Evolutionary conservation across 1,140 invertebrate genomes (phyloP), one percentile per base, ranked within the genome.

Genomic region (Ceratina australensis): DNA sequence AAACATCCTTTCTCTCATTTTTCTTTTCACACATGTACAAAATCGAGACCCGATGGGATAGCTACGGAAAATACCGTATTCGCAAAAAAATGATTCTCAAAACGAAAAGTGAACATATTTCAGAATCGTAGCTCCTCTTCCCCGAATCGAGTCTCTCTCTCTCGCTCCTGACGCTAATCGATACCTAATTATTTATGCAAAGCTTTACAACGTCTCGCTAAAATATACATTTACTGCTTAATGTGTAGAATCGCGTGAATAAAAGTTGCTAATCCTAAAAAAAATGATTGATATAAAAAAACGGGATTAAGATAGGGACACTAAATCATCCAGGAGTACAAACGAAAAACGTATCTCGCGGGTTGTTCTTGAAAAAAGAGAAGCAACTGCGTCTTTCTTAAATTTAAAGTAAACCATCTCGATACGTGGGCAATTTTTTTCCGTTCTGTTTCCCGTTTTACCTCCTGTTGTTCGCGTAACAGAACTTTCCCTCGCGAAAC

Each of bases 191-290:
- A 79, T 15, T 60, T 81, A 81, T 57, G 60, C 67, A 79, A 76
- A 80, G 78, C 60, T 80, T 87, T 78, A 78, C 74, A 79, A 72
- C 61, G 28, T 81, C 42, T 80, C 42, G 63, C 63, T 86, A 79
- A 80, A 76, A 81, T 61, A 42, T 84, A 79, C 79, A 65, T 76
- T 71, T 52, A 69, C 50, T 49, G 76, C 76, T 78, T 59, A 80
- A 50, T 74, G 61, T 68, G 67, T 24, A 64, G 33, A 63, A 73
- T 68, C 52, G 74, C 61, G 57, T 59, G 65, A 49, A 42, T 72
- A 78, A 66, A 75, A 52, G 49, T 80, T 60, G 54, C 64, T 54
- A 80, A 68, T 15, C 3, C 26, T 50, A 54, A 68, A 66, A 67
- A 56, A 75, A 59, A 78, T 42, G 52, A 26, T 74, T 52, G 59